These are phyloP conservation scores for Scaptomyza caliginosa DNA, from an alignment of 2,888 invertebrate genomes.

Conservation along the genomic window DNA sequence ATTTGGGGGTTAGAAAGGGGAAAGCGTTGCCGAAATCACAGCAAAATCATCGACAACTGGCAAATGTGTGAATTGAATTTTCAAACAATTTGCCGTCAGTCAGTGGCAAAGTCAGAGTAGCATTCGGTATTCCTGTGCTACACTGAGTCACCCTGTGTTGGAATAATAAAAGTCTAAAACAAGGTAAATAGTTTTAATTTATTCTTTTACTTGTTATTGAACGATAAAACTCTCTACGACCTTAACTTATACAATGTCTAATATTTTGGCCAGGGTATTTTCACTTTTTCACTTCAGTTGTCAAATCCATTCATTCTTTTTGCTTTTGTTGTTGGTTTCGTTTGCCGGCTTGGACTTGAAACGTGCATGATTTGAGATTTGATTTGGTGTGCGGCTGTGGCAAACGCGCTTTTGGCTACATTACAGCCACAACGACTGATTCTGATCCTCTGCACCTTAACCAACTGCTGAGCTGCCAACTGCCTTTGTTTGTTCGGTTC, in stretches of 20 bases:
- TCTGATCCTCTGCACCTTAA: slow-evolving; percentile 36
- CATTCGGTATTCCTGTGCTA: slow-evolving; percentile 9
- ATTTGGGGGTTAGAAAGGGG: background rate
- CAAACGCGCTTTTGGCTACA: slow-evolving; percentile 65
- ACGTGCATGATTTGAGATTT: slow-evolving; percentile 79
- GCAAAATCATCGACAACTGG: slow-evolving; percentile 79
- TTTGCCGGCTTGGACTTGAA: slow-evolving; percentile 29
- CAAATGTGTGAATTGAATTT: slow-evolving; percentile 82
- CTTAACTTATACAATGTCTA: background rate
- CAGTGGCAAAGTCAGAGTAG: slow-evolving; percentile 50
- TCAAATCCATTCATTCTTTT: background rate
- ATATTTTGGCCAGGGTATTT: slow-evolving; percentile 22
- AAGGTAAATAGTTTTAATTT: background rate
- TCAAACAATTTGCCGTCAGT: slow-evolving; percentile 75
- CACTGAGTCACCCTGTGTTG: slow-evolving; percentile 11
- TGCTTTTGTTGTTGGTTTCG: slow-evolving; percentile 16
- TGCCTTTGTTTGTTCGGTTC: slow-evolving; percentile 28
- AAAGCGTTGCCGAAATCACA: slow-evolving; percentile 69
- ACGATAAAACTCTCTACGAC: background rate
- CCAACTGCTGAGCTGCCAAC: slow-evolving; percentile 21
- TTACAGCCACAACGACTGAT: slow-evolving; percentile 57
- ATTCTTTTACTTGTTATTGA: too few species aligned
- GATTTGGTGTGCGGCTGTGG: slow-evolving; percentile 65
- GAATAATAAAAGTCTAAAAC: background rate
- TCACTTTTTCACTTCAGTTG: background rate